Conservation (phyloP, 2,888 invertebrate genomes). For the Nineta flava region DNA sequence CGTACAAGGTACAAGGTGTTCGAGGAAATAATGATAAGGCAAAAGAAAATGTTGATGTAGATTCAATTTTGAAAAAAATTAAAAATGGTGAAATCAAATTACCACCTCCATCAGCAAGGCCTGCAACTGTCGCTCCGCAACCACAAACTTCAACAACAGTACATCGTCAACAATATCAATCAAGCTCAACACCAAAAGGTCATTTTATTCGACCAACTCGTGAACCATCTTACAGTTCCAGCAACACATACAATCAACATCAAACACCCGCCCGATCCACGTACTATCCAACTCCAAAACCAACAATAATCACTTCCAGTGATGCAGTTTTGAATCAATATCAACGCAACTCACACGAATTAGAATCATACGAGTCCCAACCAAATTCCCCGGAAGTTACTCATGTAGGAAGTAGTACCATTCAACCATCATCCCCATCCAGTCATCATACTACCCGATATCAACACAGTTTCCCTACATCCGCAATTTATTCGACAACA, state of each 20-base stretch:
- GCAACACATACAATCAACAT: conserved; percentile 11
- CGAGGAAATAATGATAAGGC: conserved; percentile 56
- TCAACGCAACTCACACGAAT: neutral
- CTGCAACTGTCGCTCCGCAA: neutral
- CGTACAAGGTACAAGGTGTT: conserved; percentile 70
- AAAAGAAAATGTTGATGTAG: conserved; percentile 56
- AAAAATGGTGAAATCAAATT: conserved; percentile 68
- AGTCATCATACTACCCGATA: too few relatives aligned
- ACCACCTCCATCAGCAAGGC: conserved; percentile 36
- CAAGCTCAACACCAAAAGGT: conserved; percentile 13
- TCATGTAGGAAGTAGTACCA: neutral
- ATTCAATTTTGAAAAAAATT: conserved; percentile 63
- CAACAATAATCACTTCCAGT: neutral
- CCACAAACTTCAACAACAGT: conserved; percentile 12
- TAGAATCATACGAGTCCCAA: neutral
- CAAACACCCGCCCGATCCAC: conserved; percentile 11
- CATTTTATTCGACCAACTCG: conserved; percentile 16
- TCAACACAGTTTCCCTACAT: neutral
- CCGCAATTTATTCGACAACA: neutral
- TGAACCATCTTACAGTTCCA: conserved; percentile 12
- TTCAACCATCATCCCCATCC: neutral
- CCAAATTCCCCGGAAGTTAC: neutral
- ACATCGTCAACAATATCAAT: conserved; percentile 9
- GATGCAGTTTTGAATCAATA: neutral
- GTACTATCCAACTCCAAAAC: neutral